phyloP scores from a whole-genome alignment of 2,113 vertebrate genomes.

The Pterocles gutturalis region DNA sequence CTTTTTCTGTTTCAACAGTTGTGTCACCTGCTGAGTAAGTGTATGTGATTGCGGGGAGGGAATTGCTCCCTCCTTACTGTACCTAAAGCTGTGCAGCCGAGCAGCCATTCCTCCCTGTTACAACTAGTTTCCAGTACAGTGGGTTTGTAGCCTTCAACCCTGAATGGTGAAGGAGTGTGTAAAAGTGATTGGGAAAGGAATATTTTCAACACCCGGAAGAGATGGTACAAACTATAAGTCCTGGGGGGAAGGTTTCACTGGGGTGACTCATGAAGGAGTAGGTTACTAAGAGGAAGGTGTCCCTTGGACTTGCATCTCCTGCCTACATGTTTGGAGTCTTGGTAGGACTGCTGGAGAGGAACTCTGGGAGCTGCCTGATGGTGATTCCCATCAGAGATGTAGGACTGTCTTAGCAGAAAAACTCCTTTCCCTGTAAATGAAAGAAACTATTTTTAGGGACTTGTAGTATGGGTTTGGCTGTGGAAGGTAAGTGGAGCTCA shows the following conservation, averaged over 20 bases:
- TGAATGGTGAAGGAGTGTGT: neutral
- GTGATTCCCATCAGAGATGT: neutral
- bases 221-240: accelerated
- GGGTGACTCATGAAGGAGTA: neutral
- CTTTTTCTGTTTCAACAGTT: neutral
- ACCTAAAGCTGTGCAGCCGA: neutral
- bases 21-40: neutral
- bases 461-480: neutral
- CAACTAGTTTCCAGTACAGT: accelerated
- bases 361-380: neutral
- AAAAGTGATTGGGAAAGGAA: neutral
- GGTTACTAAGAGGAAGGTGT: neutral
- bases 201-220: neutral
- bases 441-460: neutral
- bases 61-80: accelerated
- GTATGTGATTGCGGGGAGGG: neutral
- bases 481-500: neutral
- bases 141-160: neutral
- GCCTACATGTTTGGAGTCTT: neutral
- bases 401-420: neutral
- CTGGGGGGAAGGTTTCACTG: neutral
- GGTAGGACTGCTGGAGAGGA: neutral
- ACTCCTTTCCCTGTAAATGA: neutral
- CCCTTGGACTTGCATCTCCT: neutral
- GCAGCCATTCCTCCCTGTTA: neutral